Evolutionary conservation across 2,113 vertebrate genomes (phyloP).

Genomic region (Protobothrops mucrosquamatus): DNA sequence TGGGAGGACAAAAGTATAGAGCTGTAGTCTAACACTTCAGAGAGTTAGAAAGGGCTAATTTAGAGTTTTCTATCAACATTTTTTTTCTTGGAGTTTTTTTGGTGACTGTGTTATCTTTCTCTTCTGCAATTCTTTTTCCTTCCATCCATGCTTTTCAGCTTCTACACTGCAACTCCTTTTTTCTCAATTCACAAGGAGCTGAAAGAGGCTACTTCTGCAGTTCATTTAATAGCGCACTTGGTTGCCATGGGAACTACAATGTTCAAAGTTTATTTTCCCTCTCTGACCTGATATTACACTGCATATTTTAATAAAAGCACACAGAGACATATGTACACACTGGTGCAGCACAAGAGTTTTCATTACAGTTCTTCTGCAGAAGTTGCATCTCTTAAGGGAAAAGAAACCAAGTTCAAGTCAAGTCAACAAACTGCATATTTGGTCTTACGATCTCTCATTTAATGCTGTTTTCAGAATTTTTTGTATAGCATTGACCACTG

Average conservation of each 20-base stretch:
- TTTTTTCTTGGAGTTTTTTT: not conserved
- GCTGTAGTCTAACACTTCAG: not conserved
- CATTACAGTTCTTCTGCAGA: not conserved
- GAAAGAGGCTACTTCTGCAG: constrained; percentile 59
- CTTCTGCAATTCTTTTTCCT: not conserved
- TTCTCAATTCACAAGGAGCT: constrained; percentile 38
- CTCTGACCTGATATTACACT: not conserved
- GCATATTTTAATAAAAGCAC: constrained; percentile 2
- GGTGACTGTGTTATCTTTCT: not conserved
- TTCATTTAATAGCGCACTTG: constrained; percentile 61
- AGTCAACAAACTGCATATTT: rapidly evolving
- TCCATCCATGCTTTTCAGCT: constrained; percentile 7
- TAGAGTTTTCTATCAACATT: not conserved
- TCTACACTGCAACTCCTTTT: constrained; percentile 31
- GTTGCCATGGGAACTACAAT: constrained; percentile 65
- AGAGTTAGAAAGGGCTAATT: not conserved
- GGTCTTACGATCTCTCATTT: not conserved
- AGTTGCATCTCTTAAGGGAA: constrained; percentile 3
- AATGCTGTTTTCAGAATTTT: not conserved
- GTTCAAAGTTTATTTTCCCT: constrained; percentile 59
- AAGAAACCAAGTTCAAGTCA: rapidly evolving
- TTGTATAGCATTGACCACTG: not conserved
- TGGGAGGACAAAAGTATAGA: not conserved
- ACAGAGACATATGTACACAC: not conserved
- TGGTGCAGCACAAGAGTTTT: not conserved